Evolutionary conservation across 2,888 invertebrate genomes (phyloP).

Genomic region (Metopia argyrocephala): DNA sequence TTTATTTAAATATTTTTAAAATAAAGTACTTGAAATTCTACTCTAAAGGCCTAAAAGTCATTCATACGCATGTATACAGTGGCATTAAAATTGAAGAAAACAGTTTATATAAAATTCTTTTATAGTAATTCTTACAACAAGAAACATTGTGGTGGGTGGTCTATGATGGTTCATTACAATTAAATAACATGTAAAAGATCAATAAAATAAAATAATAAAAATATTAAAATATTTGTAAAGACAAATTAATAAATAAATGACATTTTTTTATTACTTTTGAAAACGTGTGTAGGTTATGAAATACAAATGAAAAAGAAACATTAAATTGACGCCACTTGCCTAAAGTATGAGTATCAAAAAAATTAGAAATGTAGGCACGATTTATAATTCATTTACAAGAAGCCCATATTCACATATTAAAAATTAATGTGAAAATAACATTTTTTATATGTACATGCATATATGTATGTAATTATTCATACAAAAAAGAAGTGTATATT

Average conservation of each 20-base stretch:
- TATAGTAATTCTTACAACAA: neutral
- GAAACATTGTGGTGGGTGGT: slow-evolving; percentile 38
- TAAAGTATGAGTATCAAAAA: slow-evolving; percentile 3
- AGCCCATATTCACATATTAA: too few species aligned
- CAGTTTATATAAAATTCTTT: neutral
- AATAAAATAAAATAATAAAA: slow-evolving; percentile 36
- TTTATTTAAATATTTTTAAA: too few species aligned
- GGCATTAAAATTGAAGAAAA: neutral
- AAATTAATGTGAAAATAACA: too few species aligned
- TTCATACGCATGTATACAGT: neutral
- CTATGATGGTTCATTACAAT: slow-evolving; percentile 31
- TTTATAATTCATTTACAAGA: too few species aligned
- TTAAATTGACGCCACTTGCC: slow-evolving; percentile 58
- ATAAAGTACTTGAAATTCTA: too few species aligned
- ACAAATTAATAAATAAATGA: slow-evolving; percentile 29
- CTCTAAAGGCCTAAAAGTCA: too few species aligned
- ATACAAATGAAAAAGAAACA: slow-evolving; percentile 21
- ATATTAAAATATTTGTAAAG: neutral
- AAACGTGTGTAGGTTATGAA: slow-evolving; percentile 49
- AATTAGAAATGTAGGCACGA: slow-evolving; percentile 6
- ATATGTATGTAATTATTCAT: too few species aligned
- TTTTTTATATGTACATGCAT: too few species aligned
- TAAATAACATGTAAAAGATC: slow-evolving; percentile 46
- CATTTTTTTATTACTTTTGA: slow-evolving; percentile 30
- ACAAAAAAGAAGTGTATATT: too few species aligned